Conservation (phyloP, 2,113 vertebrate species). For the Archocentrus centrarchus region DNA sequence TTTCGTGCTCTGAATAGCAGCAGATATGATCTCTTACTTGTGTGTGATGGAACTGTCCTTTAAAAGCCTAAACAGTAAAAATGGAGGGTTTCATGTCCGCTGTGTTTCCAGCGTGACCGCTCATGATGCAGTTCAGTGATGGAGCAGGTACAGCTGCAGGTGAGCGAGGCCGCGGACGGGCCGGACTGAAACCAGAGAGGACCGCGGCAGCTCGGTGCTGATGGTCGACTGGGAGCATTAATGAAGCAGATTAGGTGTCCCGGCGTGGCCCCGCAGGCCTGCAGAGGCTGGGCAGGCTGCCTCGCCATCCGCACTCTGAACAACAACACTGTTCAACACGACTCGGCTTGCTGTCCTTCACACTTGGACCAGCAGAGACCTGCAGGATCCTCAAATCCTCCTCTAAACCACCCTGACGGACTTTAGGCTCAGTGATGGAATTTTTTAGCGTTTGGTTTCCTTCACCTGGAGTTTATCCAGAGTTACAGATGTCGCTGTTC, state of each 20-base stretch:
- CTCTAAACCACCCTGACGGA: neutral
- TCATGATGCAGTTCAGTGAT: slow-evolving; percentile 24
- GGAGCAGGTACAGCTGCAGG: slow-evolving; percentile 53
- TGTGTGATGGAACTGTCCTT: neutral
- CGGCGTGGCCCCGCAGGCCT: slow-evolving; percentile 23
- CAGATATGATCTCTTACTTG: neutral
- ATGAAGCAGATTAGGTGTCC: slow-evolving; percentile 81
- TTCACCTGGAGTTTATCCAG: too few relatives aligned
- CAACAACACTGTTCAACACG: neutral
- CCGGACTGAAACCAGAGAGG: slow-evolving; percentile 75
- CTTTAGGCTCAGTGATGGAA: neutral
- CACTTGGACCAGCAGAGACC: neutral
- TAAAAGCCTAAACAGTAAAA: neutral
- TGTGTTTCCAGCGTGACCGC: slow-evolving; percentile 24
- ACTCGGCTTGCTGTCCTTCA: neutral
- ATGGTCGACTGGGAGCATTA: slow-evolving; percentile 80
- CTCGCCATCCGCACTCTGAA: neutral
- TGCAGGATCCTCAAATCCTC: neutral
- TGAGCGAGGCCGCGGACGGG: slow-evolving; percentile 26
- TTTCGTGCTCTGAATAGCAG: neutral
- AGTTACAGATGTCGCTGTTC: too few relatives aligned
- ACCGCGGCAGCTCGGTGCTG: slow-evolving; percentile 64
- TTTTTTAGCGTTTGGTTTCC: too few relatives aligned
- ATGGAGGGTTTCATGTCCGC: neutral
- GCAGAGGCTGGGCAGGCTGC: neutral